Evolutionary conservation across 2,888 invertebrate genomes (phyloP), one percentile per base, ranked within the genome.

Genomic region (Isoperla grammatica): DNA sequence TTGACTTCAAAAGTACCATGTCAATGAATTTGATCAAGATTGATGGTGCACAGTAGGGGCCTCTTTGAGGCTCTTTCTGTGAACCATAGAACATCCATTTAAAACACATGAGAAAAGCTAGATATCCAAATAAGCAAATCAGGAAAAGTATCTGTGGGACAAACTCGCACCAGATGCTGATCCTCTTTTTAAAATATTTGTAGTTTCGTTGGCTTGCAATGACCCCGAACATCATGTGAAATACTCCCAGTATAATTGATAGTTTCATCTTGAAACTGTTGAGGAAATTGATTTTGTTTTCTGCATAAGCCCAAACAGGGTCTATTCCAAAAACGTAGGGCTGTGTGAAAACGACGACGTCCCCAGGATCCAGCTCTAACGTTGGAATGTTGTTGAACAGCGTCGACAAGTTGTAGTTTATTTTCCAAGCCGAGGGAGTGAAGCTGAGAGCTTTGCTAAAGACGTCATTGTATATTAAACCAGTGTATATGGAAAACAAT

Each of bases 211-310:
- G 54, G 37, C 65, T 75, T 13, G 81, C 71, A n/a, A 74, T 61
- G 5, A 81, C 74, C 29, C 81, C 81, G 67, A 80, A 76, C 43
- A 76, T 67, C 81, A 81, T 81, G 67, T 82, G 81, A 13, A 72
- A 67, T 2, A 82, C 76, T 37, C 81, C 81, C 17, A 81, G 68
- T 37, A 81, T 75, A 13, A 81, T 75, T 39, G 81, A 79, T 62
- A 79, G 69, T 68, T 75, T 71, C 81, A 81, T 81, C 70, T 81
- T 81, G 71, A 77, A 77, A 12, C 79, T 78, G 69, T 81, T 82
- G 43, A 77, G 72, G 70, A 79, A 81, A 1, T 75, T 72, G 53
- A 82, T 77, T 70, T 79, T 79, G 70, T 81, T 80, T 17, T 66
- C 68, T 15, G 63, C 54, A 9, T 61, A 15, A 54, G 56, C 76